Conservation (phyloP, 2,888 invertebrate genomes). For the Brenthis ino region DNA sequence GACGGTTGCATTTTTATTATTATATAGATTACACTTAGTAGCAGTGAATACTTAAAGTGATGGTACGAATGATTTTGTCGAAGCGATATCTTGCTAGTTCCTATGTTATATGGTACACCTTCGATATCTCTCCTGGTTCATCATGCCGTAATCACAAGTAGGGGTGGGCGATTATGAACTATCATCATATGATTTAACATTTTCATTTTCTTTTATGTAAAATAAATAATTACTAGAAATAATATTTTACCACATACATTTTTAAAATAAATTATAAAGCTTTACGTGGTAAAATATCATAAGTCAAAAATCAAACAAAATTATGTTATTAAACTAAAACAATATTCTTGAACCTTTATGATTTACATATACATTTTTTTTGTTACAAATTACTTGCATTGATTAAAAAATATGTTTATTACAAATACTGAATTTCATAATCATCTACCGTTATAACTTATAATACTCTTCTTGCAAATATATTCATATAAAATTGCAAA, state of each 20-base stretch:
- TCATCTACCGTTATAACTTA: slow-evolving; percentile 1
- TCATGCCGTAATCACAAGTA: neutral
- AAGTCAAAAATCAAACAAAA: no score
- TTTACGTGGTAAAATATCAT: neutral
- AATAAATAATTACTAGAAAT: neutral
- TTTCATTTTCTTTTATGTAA: neutral
- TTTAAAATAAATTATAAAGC: neutral
- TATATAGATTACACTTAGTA: slow-evolving; percentile 46
- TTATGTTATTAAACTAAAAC: no score
- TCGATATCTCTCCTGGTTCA: neutral
- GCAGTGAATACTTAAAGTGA: slow-evolving; percentile 48
- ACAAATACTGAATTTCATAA: slow-evolving; percentile 1
- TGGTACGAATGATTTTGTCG: slow-evolving; percentile 44
- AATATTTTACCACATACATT: slow-evolving; percentile 1
- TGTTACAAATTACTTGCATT: no score
- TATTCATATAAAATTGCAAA: slow-evolving; percentile 13
- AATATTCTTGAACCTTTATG: no score
- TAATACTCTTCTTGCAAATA: neutral
- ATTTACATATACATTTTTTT: no score
- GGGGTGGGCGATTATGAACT: slow-evolving; percentile 9
- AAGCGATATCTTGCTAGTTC: slow-evolving; percentile 55
- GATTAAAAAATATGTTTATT: no score
- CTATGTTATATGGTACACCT: slow-evolving; percentile 46
- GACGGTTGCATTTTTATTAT: slow-evolving; percentile 46
- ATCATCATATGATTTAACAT: neutral